Evolutionary conservation across 2,113 vertebrate species (phyloP).

Genomic region (Chaetura pelagica): DNA sequence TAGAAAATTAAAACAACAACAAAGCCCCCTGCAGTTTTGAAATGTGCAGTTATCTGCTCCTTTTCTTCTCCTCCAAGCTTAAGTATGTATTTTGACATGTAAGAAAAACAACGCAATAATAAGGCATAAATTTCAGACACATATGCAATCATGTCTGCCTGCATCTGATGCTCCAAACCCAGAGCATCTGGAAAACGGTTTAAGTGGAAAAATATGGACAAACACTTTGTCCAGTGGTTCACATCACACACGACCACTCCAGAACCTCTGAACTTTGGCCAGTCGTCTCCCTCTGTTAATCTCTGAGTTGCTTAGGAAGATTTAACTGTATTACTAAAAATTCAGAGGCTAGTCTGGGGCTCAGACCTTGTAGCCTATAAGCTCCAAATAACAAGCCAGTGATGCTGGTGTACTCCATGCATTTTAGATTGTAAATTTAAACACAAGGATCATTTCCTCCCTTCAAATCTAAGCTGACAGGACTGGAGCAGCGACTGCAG

Average conservation of each 20-base stretch:
- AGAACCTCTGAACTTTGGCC: conserved; percentile 20
- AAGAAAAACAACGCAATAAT: background rate
- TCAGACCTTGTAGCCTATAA: fast-evolving
- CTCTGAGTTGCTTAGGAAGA: conserved; percentile 11
- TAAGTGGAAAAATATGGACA: background rate
- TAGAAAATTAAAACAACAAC: conserved; percentile 51
- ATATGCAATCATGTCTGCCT: background rate
- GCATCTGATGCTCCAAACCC: background rate
- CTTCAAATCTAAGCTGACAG: background rate
- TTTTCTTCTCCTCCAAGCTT: background rate
- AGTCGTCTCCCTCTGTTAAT: background rate
- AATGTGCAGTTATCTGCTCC: background rate
- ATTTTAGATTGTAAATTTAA: background rate
- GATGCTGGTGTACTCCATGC: background rate
- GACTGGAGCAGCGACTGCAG: fast-evolving
- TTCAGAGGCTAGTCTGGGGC: background rate
- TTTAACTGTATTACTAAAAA: conserved; percentile 34
- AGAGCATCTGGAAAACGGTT: background rate
- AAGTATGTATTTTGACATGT: background rate
- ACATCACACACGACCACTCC: conserved; percentile 1
- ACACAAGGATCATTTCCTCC: background rate
- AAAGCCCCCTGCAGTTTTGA: conserved; percentile 45
- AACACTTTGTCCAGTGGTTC: background rate
- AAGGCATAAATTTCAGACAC: background rate
- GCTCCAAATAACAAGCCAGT: background rate